Conservation (phyloP, 2,113 vertebrate species). For the Delphinus delphis region DNA sequence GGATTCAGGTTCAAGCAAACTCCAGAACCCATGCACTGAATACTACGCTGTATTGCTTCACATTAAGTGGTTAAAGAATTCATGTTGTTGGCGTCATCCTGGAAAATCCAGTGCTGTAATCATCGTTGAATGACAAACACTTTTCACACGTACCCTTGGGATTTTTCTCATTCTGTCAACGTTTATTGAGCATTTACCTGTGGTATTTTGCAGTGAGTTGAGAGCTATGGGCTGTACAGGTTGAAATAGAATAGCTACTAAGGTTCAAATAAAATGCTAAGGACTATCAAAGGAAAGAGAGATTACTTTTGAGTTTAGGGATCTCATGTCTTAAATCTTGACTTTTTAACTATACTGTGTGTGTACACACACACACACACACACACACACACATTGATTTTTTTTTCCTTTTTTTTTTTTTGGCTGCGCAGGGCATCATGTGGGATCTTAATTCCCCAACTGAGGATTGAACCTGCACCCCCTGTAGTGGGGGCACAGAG, state of each 20-base stretch:
- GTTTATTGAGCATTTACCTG: background rate
- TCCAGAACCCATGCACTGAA: background rate
- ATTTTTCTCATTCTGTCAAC: background rate
- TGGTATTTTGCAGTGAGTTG: background rate
- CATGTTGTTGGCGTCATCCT: background rate
- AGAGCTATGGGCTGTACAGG: background rate
- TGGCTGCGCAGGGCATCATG: background rate
- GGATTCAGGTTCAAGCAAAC: background rate
- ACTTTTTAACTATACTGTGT: background rate
- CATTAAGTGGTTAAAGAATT: background rate
- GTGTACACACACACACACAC: too few relatives aligned
- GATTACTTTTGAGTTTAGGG: background rate
- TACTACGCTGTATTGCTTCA: background rate
- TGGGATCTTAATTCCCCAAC: background rate
- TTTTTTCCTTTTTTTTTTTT: background rate
- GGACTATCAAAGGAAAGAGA: background rate
- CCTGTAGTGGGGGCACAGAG: background rate
- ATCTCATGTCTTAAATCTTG: background rate
- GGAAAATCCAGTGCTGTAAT: background rate
- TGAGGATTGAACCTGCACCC: background rate
- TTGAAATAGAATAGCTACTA: background rate
- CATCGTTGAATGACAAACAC: background rate
- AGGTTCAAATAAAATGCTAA: background rate
- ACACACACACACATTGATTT: too few relatives aligned
- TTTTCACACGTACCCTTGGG: background rate